Conservation (phyloP, 2,113 vertebrate genomes). For the Polypterus bichir region DNA sequence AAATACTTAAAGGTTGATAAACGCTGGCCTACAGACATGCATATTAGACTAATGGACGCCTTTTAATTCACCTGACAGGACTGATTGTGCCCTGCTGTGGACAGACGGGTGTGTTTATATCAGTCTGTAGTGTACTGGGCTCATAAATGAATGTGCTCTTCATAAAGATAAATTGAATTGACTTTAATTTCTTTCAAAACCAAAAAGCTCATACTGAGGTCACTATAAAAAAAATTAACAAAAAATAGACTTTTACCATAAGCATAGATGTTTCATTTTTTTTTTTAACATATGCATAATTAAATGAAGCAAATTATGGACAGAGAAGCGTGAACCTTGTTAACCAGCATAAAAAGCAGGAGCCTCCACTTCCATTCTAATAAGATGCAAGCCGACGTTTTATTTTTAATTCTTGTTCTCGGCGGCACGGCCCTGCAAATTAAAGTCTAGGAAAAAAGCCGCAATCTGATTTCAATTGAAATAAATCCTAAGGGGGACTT, state of each 20-base stretch:
- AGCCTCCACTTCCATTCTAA: constrained; percentile 31
- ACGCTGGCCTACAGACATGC: too few relatives aligned
- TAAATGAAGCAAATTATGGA: neutral
- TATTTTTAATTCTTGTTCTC: constrained; percentile 27
- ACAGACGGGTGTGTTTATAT: too few relatives aligned
- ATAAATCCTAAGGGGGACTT: constrained; percentile 40
- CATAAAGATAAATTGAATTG: too few relatives aligned
- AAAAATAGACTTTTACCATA: too few relatives aligned
- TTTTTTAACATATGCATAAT: neutral
- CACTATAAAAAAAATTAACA: too few relatives aligned
- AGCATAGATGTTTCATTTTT: too few relatives aligned
- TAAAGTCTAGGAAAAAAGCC: constrained; percentile 33
- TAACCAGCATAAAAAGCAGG: constrained; percentile 34
- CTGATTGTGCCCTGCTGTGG: neutral
- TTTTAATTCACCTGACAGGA: neutral
- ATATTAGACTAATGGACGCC: too few relatives aligned
- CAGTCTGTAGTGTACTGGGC: too few relatives aligned
- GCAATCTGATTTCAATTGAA: constrained; percentile 48
- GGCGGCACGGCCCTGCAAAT: constrained; percentile 31
- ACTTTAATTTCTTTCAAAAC: too few relatives aligned
- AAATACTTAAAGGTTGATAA: too few relatives aligned
- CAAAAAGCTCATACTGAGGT: too few relatives aligned
- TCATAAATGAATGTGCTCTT: too few relatives aligned
- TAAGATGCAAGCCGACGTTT: constrained; percentile 33
- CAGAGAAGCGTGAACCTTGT: constrained; percentile 9